Evolutionary conservation across 2,888 invertebrate species (phyloP).

Genomic region (Nebria salina): DNA sequence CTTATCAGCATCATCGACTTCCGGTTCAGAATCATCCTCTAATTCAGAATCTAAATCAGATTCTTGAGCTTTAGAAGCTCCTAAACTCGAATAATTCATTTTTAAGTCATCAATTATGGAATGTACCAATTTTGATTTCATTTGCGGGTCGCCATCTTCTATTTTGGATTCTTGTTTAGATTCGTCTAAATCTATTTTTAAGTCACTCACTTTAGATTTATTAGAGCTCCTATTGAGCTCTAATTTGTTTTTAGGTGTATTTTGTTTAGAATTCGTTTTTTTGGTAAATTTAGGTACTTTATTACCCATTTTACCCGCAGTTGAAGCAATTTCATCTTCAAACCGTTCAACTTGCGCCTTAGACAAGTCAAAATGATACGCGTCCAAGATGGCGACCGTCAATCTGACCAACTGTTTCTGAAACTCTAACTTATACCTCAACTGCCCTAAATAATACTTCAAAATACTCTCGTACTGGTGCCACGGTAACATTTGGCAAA

Average conservation of each 20-base stretch:
- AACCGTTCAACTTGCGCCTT: slow-evolving; percentile 62
- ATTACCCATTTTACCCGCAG: not conserved
- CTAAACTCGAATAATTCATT: not conserved
- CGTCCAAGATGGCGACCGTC: slow-evolving; percentile 82
- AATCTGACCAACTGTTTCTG: slow-evolving; percentile 86
- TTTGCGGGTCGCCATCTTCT: not conserved
- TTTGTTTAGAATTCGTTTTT: slow-evolving; percentile 18
- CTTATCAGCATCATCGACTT: slow-evolving; percentile 53
- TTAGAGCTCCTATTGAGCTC: slow-evolving; percentile 57
- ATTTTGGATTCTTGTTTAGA: not conserved
- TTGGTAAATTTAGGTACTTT: not conserved
- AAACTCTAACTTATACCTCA: slow-evolving; percentile 76
- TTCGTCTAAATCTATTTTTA: not conserved
- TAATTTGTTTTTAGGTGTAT: not conserved
- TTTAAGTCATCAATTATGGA: no score
- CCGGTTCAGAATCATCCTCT: slow-evolving; percentile 51
- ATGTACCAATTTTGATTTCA: no score
- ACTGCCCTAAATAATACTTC: slow-evolving; percentile 80
- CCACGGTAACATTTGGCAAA: slow-evolving; percentile 87
- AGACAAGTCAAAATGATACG: slow-evolving; percentile 90
- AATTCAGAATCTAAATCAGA: not conserved
- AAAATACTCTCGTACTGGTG: slow-evolving; percentile 86
- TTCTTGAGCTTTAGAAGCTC: not conserved
- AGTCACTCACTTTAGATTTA: slow-evolving; percentile 56
- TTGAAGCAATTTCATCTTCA: not conserved